Percentiles rank a stretch among this genome's conserved stretches.
phyloP scores from a whole-genome alignment of 2,113 vertebrate genomes.

The Oceanodroma tethys region DNA sequence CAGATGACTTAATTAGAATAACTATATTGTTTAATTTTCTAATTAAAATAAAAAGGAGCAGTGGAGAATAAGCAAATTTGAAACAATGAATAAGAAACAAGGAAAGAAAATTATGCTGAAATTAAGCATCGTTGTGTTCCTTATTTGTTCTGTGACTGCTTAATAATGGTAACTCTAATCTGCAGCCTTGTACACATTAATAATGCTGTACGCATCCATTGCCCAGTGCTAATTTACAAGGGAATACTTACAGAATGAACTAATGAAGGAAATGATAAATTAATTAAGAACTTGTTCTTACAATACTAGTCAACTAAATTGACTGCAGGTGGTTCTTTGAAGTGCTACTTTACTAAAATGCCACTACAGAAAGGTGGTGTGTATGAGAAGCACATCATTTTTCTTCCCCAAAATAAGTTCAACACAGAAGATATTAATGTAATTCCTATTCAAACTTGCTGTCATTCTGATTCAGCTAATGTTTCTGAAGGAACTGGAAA shows the following conservation, averaged over 20 bases:
- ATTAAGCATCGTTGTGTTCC: background rate
- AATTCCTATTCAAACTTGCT: too few species aligned
- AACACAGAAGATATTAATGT: too few species aligned
- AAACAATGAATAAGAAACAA: background rate
- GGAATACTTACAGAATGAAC: background rate
- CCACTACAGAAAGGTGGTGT: too few species aligned
- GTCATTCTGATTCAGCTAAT: too few species aligned
- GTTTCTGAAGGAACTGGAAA: too few species aligned
- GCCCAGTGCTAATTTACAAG: background rate
- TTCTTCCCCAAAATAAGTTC: too few species aligned
- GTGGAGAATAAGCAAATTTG: background rate
- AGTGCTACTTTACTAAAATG: too few species aligned
- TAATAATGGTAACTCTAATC: background rate
- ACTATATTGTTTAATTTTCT: background rate
- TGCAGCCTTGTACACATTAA: background rate
- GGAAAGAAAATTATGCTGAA: background rate
- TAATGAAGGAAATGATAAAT: background rate
- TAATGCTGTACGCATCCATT: background rate
- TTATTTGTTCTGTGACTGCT: background rate
- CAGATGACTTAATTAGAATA: background rate
- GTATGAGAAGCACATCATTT: too few species aligned
- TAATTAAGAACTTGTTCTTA: too few species aligned
- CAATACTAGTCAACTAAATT: too few species aligned
- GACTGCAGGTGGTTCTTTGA: too few species aligned
- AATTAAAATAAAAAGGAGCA: background rate